Evolutionary conservation across 37 sponge, comb jelly and placozoan genomes (phyloP).

Genomic region (Halichondria panicea): DNA sequence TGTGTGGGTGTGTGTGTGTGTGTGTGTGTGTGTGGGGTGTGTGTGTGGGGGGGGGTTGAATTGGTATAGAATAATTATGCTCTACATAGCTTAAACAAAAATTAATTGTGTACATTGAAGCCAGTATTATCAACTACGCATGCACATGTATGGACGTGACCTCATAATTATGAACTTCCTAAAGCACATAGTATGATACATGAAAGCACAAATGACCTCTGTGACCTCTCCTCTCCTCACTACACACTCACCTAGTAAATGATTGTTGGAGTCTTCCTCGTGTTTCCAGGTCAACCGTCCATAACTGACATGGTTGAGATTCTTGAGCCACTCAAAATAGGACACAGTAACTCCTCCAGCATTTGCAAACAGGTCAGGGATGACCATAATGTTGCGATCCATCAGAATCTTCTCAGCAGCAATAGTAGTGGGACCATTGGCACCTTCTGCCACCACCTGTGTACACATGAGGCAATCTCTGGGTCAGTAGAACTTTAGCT

Average conservation of each 20-base stretch:
- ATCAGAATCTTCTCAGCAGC: slow-evolving; percentile 90
- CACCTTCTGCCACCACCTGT: slow-evolving; percentile 95
- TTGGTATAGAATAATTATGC: too few species aligned
- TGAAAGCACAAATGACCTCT: neutral
- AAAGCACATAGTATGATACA: too few species aligned
- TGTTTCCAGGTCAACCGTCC: slow-evolving; percentile 96
- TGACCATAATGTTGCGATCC: slow-evolving; percentile 76
- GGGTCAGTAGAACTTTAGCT: too few species aligned
- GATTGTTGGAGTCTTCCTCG: slow-evolving; percentile 90
- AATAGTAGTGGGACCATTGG: slow-evolving; percentile 97
- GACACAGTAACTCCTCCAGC: slow-evolving; percentile 99
- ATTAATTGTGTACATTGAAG: too few species aligned
- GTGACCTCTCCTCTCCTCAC: neutral
- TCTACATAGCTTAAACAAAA: too few species aligned
- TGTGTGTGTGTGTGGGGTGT: too few species aligned
- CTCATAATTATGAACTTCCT: too few species aligned
- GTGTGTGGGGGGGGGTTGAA: too few species aligned
- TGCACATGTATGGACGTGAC: too few species aligned
- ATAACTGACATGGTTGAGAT: slow-evolving; percentile 97
- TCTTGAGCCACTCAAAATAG: slow-evolving; percentile 99
- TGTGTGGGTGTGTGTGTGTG: too few species aligned
- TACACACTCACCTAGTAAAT: slow-evolving; percentile 85
- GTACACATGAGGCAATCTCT: too few species aligned
- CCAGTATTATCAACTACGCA: too few species aligned
- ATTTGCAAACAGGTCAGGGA: slow-evolving; percentile 96